Evolutionary conservation across 2,797 vertebrate genomes (phyloP).

Genomic region (Neostethus bicornis): DNA sequence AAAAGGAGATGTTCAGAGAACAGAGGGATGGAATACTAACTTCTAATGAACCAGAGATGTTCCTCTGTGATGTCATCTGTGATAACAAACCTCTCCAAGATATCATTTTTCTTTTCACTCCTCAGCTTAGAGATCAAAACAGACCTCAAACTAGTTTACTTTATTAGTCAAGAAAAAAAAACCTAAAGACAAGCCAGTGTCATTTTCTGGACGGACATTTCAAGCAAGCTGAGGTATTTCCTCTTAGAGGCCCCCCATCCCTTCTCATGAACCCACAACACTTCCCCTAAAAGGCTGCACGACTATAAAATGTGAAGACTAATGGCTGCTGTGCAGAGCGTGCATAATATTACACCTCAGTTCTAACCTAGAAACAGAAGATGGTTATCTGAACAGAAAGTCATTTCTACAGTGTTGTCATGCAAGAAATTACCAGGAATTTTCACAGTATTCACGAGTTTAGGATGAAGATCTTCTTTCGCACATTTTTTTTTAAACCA

Average conservation of each 20-base stretch:
- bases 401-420: neutral
- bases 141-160: too few species aligned
- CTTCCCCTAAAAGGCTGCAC: conserved; percentile 15
- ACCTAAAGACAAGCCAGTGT: conserved; percentile 13
- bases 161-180: conserved; percentile 8
- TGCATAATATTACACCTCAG: neutral
- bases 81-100: conserved; percentile 32
- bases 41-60: conserved; percentile 59
- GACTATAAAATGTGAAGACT: conserved; percentile 8
- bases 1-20: conserved; percentile 10
- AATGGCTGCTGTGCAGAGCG: neutral
- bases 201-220: conserved; percentile 31
- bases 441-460: too few species aligned
- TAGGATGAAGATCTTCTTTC: too few species aligned
- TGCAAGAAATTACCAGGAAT: neutral
- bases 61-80: conserved; percentile 61
- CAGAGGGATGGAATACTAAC: conserved; percentile 17
- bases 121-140: too few species aligned
- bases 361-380: neutral
- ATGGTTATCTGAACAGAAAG: neutral
- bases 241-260: conserved; percentile 49
- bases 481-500: too few species aligned
- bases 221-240: conserved; percentile 50
- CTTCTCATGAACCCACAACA: conserved; percentile 33
- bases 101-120: neutral